Percentiles rank a stretch among this genome's conserved stretches.
Conservation (phyloP, 92 coral and sea anemone species). For the Bergia sp. region DNA sequence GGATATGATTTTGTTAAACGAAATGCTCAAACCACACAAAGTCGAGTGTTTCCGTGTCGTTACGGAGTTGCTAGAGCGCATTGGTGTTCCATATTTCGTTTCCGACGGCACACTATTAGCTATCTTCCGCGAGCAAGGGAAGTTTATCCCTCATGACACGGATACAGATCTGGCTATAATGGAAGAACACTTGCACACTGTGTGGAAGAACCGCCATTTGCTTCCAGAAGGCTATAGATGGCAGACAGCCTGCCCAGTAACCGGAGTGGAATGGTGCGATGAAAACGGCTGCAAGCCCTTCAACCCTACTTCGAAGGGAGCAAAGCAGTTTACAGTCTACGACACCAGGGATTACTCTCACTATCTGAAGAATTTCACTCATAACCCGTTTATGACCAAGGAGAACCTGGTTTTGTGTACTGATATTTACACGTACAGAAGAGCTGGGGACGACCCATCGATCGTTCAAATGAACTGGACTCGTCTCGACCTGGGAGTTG, state of each 20-base stretch:
- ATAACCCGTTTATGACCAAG: neutral
- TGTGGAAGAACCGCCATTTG: conserved; percentile 2
- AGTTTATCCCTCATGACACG: neutral
- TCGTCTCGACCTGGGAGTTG: neutral
- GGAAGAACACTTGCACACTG: neutral
- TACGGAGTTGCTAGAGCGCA: neutral
- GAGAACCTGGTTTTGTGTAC: neutral
- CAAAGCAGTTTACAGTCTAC: neutral
- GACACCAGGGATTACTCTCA: neutral
- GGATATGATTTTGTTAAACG: neutral
- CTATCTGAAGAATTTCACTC: neutral
- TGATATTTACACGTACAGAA: neutral
- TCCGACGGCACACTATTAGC: neutral
- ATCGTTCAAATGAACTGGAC: neutral
- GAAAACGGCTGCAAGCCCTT: neutral
- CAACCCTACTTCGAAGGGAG: neutral
- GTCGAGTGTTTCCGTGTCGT: neutral
- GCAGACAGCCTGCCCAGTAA: neutral
- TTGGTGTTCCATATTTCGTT: neutral
- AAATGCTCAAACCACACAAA: neutral
- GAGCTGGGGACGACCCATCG: neutral
- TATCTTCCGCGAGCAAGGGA: neutral
- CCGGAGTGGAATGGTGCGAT: neutral
- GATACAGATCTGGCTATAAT: neutral
- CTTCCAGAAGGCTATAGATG: neutral